phyloP scores from a whole-genome alignment of 1,140 invertebrate genomes.

The Vanessa atalanta region DNA sequence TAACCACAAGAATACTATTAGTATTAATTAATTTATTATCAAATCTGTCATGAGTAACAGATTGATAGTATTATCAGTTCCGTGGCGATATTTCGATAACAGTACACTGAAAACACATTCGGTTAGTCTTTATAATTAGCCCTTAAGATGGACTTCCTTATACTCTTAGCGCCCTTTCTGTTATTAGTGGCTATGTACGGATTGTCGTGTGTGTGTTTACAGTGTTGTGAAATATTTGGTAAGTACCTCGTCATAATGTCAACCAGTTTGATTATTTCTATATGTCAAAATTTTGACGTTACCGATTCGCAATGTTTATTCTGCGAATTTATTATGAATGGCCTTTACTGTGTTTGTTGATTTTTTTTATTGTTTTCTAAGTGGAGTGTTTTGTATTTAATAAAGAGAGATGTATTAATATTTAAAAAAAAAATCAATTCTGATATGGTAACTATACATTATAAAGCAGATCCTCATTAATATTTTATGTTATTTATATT shows the following conservation, averaged over 20 bases:
- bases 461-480: too few species aligned
- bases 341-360: too few species aligned
- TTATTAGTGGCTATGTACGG: constrained; percentile 51
- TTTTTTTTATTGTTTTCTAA: neutral
- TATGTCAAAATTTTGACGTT: neutral
- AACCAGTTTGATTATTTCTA: neutral
- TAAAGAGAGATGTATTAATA: too few species aligned
- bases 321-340: neutral
- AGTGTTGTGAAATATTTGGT: constrained; percentile 57
- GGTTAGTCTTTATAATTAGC: constrained; percentile 11
- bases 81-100: constrained; percentile 30
- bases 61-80: constrained; percentile 39
- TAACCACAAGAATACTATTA: constrained; percentile 4
- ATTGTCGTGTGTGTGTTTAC: constrained; percentile 53
- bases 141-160: constrained; percentile 54
- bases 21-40: constrained; percentile 45
- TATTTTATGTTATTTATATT: too few species aligned
- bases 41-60: constrained; percentile 31
- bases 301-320: neutral
- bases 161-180: constrained; percentile 57
- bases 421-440: too few species aligned
- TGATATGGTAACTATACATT: too few species aligned
- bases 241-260: constrained; percentile 34
- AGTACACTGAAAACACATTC: neutral
- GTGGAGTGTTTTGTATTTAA: too few species aligned